Conservation (phyloP, 2,888 invertebrate genomes). For the Drosophila diplacantha region DNA sequence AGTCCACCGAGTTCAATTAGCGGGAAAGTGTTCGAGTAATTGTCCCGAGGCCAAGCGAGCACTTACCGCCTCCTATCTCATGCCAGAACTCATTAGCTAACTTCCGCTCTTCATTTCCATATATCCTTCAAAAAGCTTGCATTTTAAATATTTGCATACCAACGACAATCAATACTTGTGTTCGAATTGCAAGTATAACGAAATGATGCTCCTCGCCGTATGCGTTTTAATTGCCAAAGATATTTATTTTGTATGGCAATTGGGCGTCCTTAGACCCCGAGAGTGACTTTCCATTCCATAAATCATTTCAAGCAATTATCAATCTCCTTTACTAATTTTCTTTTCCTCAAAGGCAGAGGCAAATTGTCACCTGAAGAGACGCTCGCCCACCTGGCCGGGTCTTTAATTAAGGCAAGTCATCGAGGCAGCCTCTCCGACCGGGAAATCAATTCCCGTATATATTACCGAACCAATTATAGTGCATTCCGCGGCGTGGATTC, state of each 20-base stretch:
- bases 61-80: neutral
- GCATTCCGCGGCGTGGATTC: slow-evolving; percentile 32
- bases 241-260: neutral
- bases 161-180: neutral
- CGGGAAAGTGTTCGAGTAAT: slow-evolving; percentile 2
- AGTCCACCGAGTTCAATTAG: slow-evolving; percentile 17
- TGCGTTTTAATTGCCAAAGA: neutral
- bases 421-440: slow-evolving; percentile 19
- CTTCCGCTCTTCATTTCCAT: too few species aligned
- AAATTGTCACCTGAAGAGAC: slow-evolving; percentile 30
- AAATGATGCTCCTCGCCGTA: neutral
- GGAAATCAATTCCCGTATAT: slow-evolving; percentile 62
- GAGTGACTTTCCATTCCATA: neutral
- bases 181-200: neutral
- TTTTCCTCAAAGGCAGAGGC: slow-evolving; percentile 11
- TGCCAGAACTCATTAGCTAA: neutral
- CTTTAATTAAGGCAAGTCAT: slow-evolving; percentile 41
- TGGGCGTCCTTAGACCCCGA: neutral
- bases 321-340: slow-evolving; percentile 12
- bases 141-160: neutral
- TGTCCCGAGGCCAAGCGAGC: neutral
- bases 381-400: slow-evolving; percentile 6
- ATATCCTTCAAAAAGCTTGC: neutral
- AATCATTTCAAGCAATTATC: slow-evolving; percentile 4
- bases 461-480: slow-evolving; percentile 67